A percentile compares a stretch with the other conserved stretches of the same genome.
phyloP scores from a whole-genome alignment of 2,888 invertebrate genomes.

The Chrysina gloriosa region DNA sequence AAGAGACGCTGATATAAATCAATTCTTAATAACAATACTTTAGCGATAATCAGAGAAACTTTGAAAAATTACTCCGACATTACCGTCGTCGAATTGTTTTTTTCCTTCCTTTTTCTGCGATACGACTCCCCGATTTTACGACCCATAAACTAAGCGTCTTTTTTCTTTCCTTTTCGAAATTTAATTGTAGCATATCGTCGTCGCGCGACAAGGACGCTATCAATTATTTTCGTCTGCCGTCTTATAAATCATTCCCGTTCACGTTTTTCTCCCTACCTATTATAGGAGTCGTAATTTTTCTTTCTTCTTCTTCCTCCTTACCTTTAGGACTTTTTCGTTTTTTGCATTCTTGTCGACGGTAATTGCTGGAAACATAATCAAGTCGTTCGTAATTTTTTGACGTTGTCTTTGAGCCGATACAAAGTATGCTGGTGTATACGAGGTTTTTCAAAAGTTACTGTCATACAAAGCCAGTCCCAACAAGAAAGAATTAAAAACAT shows the following conservation, averaged over 20 bases:
- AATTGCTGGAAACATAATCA: conserved; percentile 4
- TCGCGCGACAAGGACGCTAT: conserved; percentile 35
- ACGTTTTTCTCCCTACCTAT: neutral
- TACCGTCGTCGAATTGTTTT: neutral
- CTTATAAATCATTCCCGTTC: conserved; percentile 13
- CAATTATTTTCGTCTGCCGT: conserved; percentile 35
- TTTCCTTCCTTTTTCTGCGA: neutral
- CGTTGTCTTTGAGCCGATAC: neutral
- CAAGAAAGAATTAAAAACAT: too few species aligned
- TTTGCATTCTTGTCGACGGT: neutral
- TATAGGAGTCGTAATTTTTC: conserved; percentile 10
- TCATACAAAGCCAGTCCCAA: too few species aligned
- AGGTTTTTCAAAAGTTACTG: neutral
- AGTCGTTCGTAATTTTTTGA: neutral
- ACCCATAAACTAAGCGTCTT: neutral
- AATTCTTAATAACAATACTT: conserved; percentile 13
- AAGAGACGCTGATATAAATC: conserved; percentile 9
- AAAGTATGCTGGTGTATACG: neutral
- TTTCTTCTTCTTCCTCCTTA: neutral
- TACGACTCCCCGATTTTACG: neutral
- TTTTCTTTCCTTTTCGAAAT: conserved; percentile 11
- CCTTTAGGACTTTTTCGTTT: neutral
- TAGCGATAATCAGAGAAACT: conserved; percentile 5
- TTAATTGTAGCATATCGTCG: conserved; percentile 27
- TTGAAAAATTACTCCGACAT: neutral